Percentiles rank a stretch among this genome's conserved stretches.
Conservation (phyloP, 1,140 invertebrate genomes). For the Belonocnema kinseyi region DNA sequence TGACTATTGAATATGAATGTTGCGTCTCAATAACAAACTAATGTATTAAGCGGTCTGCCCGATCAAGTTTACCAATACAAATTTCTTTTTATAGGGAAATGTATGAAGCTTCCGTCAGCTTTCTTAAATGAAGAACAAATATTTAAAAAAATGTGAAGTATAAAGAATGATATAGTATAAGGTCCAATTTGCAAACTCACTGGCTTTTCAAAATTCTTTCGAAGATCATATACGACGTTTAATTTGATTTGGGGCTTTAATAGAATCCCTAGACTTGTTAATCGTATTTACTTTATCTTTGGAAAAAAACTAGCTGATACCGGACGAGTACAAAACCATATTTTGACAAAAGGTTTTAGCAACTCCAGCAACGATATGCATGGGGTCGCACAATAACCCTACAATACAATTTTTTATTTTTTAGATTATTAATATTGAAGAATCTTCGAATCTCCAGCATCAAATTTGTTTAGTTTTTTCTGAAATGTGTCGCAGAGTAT, state of each 20-base stretch:
- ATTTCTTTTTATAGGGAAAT: constrained; percentile 25
- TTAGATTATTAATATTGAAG: not conserved
- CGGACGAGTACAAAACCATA: not conserved
- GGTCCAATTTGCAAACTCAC: no score
- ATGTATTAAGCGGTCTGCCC: not conserved
- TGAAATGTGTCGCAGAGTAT: not conserved
- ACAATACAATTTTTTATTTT: no score
- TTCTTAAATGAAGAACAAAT: constrained; percentile 10
- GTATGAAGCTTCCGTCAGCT: constrained; percentile 15
- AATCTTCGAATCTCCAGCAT: constrained; percentile 11
- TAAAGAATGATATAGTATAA: no score
- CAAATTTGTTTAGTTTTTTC: not conserved
- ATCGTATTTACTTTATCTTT: not conserved
- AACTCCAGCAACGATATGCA: not conserved
- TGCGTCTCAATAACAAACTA: not conserved
- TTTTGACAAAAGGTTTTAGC: constrained; percentile 32
- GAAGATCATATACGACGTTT: constrained; percentile 33
- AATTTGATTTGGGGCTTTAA: constrained; percentile 38
- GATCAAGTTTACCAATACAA: not conserved
- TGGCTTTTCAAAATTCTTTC: not conserved
- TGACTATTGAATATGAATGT: no score
- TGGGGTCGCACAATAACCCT: no score
- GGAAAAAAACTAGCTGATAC: not conserved
- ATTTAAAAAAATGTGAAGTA: not conserved
- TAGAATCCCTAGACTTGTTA: not conserved